Conservation (phyloP, 2,797 vertebrate species). For the Hozukius guyotensis region DNA sequence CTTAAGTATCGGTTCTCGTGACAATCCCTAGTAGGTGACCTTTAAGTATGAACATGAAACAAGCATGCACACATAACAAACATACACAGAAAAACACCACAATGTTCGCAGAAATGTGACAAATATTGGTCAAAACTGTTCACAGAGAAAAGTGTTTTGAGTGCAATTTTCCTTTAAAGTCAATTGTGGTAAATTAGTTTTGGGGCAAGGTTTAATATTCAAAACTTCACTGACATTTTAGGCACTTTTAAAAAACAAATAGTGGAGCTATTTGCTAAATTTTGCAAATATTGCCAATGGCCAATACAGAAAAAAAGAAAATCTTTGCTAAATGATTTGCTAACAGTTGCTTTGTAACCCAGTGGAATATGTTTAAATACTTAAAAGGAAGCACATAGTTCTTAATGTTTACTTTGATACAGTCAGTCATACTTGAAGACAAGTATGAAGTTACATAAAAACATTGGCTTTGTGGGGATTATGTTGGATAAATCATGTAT, state of each 20-base stretch:
- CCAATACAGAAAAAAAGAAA: not conserved
- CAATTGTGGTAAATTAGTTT: not conserved
- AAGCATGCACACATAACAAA: too few species aligned
- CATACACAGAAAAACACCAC: not conserved
- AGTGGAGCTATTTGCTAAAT: too few species aligned
- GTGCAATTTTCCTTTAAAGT: not conserved
- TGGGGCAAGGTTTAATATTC: too few species aligned
- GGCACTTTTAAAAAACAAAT: too few species aligned
- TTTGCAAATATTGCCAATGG: too few species aligned
- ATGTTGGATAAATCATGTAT: slow-evolving; percentile 4
- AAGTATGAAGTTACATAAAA: not conserved
- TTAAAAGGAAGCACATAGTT: not conserved
- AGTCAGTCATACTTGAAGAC: not conserved
- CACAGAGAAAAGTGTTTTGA: not conserved
- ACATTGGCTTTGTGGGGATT: slow-evolving; percentile 22
- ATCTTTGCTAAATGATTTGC: too few species aligned
- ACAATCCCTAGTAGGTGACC: too few species aligned
- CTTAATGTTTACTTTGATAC: not conserved
- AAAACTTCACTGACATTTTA: not conserved
- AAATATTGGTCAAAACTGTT: not conserved
- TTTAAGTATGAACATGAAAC: not conserved
- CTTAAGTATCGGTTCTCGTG: too few species aligned
- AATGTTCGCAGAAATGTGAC: not conserved
- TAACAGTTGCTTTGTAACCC: not conserved
- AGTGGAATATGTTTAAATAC: not conserved